phyloP scores from a whole-genome alignment of 2,113 vertebrate species.

The Ifrita kowaldi region DNA sequence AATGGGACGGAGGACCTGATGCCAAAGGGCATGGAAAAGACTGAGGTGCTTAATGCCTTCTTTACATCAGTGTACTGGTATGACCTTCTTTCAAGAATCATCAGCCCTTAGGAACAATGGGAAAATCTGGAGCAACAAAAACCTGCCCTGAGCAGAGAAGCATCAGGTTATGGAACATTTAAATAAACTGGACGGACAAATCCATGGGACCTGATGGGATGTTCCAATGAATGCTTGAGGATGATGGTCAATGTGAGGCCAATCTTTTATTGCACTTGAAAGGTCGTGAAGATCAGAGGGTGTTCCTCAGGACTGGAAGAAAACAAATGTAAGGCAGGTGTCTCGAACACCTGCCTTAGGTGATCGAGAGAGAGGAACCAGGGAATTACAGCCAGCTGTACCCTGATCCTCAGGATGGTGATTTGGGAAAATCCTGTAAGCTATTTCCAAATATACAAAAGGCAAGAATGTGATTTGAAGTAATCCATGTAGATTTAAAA shows the following conservation, averaged over 20 bases:
- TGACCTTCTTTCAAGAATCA: background rate
- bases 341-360: background rate
- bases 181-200: background rate
- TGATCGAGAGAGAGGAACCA: background rate
- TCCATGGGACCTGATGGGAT: background rate
- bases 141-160: background rate
- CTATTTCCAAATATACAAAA: background rate
- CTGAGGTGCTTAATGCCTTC: background rate
- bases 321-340: background rate
- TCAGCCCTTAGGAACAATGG: background rate
- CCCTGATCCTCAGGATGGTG: background rate
- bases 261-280: background rate
- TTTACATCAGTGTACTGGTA: background rate
- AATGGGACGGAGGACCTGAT: background rate
- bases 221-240: background rate
- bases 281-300: rapidly evolving
- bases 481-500: background rate
- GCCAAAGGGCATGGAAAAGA: background rate
- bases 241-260: background rate
- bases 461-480: background rate
- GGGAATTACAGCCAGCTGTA: background rate
- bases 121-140: background rate
- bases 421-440: background rate
- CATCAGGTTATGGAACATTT: background rate
- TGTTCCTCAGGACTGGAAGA: background rate